A percentile compares a stretch with the other conserved stretches of the same genome.
These are phyloP conservation scores for Enteromius treurensis DNA, from an alignment of 2,797 vertebrate species.

Conservation along the genomic window DNA sequence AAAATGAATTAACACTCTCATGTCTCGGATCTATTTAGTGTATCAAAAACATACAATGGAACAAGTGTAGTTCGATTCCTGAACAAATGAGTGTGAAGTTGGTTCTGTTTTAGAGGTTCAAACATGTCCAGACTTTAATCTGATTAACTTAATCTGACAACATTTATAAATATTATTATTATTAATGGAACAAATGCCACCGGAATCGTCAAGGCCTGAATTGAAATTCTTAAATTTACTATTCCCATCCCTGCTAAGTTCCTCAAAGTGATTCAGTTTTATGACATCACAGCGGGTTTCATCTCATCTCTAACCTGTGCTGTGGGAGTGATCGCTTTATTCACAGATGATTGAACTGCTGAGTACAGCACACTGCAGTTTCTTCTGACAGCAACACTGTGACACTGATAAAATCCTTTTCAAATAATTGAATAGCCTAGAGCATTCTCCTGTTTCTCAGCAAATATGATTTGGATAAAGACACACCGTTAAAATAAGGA, in stretches of 20 bases:
- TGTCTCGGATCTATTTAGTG: too few relatives aligned
- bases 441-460: slow-evolving; percentile 31
- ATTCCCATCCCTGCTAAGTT: not conserved
- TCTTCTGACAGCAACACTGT: slow-evolving; percentile 31
- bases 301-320: slow-evolving; percentile 15
- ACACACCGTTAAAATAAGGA: slow-evolving; percentile 40
- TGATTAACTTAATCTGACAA: not conserved
- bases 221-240: not conserved
- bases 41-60: not conserved
- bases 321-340: slow-evolving; percentile 29
- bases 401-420: slow-evolving; percentile 36
- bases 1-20: not conserved
- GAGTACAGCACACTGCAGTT: slow-evolving; percentile 20
- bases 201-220: not conserved
- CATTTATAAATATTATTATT: not conserved
- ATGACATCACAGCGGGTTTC: not conserved
- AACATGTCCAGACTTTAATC: not conserved
- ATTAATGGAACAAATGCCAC: not conserved
- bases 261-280: slow-evolving; percentile 11
- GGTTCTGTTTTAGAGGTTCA: not conserved
- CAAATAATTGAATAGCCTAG: slow-evolving; percentile 41
- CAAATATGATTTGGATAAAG: slow-evolving; percentile 48
- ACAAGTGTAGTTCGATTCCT: not conserved
- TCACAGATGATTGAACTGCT: slow-evolving; percentile 20
- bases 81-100: not conserved